Evolutionary conservation across 1,140 invertebrate genomes (phyloP).

Genomic region (Calephelis nemesis): DNA sequence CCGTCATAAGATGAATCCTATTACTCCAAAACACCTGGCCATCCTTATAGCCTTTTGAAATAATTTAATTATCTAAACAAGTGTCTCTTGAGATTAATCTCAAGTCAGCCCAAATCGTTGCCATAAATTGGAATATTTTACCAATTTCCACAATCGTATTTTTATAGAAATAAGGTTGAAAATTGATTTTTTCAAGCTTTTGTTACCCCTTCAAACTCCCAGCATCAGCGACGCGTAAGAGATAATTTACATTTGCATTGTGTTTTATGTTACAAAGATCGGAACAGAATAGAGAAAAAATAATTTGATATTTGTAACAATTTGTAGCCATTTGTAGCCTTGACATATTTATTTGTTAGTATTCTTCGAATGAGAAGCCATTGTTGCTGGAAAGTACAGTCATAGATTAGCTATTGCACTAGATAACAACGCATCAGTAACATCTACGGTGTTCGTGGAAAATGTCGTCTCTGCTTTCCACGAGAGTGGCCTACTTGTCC

Average conservation of each 20-base stretch:
- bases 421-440: too few relatives aligned
- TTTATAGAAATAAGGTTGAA: background rate
- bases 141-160: background rate
- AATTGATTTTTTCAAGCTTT: background rate
- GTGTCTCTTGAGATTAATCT: background rate
- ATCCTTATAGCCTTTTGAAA: constrained; percentile 3
- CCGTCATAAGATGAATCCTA: background rate
- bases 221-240: background rate
- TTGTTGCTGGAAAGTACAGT: too few relatives aligned
- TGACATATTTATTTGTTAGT: too few relatives aligned
- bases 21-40: background rate
- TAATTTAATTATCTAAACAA: constrained; percentile 14
- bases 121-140: background rate
- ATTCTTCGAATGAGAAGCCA: too few relatives aligned
- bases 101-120: background rate
- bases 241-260: background rate
- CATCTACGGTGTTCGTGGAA: too few relatives aligned
- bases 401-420: too few relatives aligned
- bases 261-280: background rate
- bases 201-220: background rate
- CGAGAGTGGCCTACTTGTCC: too few relatives aligned
- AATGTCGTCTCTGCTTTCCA: too few relatives aligned
- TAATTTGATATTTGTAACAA: background rate
- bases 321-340: too few relatives aligned
- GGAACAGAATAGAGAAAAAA: background rate